Base-by-base conservation (phyloP, 2,888 invertebrate species). In the Synergus gifuensis region DNA sequence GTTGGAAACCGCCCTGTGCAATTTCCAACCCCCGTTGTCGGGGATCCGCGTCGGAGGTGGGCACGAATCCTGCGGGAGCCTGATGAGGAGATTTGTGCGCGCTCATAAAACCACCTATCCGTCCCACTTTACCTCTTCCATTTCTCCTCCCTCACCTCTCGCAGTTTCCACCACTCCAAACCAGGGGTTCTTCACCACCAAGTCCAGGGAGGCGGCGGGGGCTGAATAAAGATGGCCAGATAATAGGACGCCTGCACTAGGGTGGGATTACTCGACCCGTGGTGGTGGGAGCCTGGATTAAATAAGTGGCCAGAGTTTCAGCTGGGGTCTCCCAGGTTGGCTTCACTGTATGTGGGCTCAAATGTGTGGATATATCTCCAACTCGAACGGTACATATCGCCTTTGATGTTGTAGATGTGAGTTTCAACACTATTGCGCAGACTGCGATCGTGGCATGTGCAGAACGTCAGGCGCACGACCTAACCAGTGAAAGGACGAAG, bases 51-150 rank as follows among this genome's bases (percentile, higher is more conserved):
- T 80, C 78, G 78, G 76, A 79, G 76, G 79, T 78, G 80, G 80
- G 81, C 83, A 78, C 83, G 86, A 86, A 89, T 89, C 85, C 88
- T 89, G 86, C 88, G 88, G 89, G 87, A 90, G 90, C 89, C 89
- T 89, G 90, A 91, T 89, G 91, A 91, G 90, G 91, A 91, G 92
- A 92, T 92, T 92, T 90, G 90, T 89, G 91, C 87, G 88, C 91
- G 89, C 88, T 88, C 91, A 87, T 92, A 91, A 92, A 92, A 91
- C 88, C 84, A 81, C 83, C 87, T 84, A 83, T 77, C 84, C 83
- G 79, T 83, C 82, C 82, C 60, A 78, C 67, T 60, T 82, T 79
- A 84, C 82, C 81, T 83, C 81, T 78, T 63, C 66, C 42, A 60
- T 44, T 76, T 73, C 64, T 1, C n/a, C 76, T 22, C 49, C 76